Evolutionary conservation across 2,888 invertebrate genomes (phyloP).

Genomic region (Leptopilina syphax): DNA sequence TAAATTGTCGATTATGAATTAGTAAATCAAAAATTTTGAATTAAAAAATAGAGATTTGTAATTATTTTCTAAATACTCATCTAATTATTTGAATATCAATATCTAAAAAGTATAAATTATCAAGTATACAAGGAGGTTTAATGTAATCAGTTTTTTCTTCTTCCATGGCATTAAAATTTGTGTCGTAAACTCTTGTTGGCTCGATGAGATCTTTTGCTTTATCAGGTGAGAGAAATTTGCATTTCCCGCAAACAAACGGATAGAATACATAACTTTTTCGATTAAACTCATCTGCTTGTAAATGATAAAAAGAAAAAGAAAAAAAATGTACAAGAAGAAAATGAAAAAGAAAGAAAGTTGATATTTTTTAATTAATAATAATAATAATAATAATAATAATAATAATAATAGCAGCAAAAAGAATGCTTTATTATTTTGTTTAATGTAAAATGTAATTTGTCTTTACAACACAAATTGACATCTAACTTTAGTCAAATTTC

Average conservation of each 20-base stretch:
- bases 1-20: no score
- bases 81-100: no score
- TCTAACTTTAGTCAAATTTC: slow-evolving; percentile 11
- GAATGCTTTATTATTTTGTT: no score
- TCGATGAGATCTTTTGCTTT: slow-evolving; percentile 36
- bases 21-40: no score
- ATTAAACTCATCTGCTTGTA: slow-evolving; percentile 19
- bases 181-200: slow-evolving; percentile 12
- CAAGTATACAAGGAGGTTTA: neutral
- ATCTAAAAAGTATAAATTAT: neutral
- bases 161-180: slow-evolving; percentile 20
- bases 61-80: no score
- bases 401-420: no score
- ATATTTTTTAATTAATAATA: slow-evolving; percentile 2
- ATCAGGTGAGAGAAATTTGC: slow-evolving; percentile 33
- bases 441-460: slow-evolving; percentile 1
- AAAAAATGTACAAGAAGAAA: no score
- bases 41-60: no score
- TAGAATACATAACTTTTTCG: slow-evolving; percentile 37
- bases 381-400: no score
- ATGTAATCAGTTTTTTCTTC: slow-evolving; percentile 10
- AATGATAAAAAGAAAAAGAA: neutral
- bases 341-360: no score
- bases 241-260: slow-evolving; percentile 20
- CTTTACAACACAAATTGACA: neutral